Conservation (phyloP, 1,140 invertebrate species). For the Zaprionus kolodkinae region DNA sequence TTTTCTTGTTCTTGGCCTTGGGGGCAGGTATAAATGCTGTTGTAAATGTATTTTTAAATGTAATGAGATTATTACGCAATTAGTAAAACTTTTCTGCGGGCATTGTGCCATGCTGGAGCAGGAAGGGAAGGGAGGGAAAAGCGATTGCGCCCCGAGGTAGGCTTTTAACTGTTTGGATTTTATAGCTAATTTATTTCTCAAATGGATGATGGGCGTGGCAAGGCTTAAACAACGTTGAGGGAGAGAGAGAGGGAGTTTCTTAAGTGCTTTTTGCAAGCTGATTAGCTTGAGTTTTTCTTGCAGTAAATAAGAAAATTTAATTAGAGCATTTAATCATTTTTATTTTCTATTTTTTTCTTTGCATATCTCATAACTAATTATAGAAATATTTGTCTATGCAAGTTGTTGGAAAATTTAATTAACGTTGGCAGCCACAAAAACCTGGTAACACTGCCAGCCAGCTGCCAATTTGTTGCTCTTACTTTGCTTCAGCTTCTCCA, state of each 20-base stretch:
- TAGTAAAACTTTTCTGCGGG: slow-evolving; percentile 70
- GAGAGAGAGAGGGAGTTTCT: neutral
- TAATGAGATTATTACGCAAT: slow-evolving; percentile 82
- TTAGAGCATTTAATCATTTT: neutral
- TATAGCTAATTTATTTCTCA: slow-evolving; percentile 75
- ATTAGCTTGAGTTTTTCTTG: neutral
- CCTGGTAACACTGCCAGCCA: slow-evolving; percentile 9
- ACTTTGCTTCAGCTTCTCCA: neutral
- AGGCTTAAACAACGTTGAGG: neutral
- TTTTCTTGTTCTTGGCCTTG: slow-evolving; percentile 46
- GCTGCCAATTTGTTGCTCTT: neutral
- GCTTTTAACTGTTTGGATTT: slow-evolving; percentile 74
- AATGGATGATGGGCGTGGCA: neutral
- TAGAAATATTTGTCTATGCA: slow-evolving; percentile 31
- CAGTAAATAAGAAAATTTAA: neutral
- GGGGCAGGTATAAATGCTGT: slow-evolving; percentile 77
- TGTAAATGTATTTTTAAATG: slow-evolving; percentile 83
- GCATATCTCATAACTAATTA: slow-evolving; percentile 56
- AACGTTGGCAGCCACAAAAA: slow-evolving; percentile 10
- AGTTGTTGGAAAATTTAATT: neutral
- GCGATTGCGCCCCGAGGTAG: slow-evolving; percentile 46
- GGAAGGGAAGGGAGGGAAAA: no score
- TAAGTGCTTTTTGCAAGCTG: neutral
- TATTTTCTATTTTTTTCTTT: neutral
- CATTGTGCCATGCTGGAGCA: no score